phyloP scores from a whole-genome alignment of 2,113 vertebrate genomes.

The Collichthys lucidus region DNA sequence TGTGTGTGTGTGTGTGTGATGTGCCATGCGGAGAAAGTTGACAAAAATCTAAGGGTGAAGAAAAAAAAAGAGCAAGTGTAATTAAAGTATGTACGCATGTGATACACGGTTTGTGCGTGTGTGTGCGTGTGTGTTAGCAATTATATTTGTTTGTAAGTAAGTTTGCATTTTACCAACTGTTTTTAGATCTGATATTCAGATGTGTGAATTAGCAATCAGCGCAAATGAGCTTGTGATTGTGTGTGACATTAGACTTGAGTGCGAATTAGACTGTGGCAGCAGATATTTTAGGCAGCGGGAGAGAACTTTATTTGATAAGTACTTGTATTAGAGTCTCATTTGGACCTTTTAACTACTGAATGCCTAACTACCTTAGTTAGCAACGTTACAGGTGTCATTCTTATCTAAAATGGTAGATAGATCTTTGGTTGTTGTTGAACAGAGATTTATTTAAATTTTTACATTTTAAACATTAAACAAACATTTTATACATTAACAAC shows the following conservation, averaged over 20 bases:
- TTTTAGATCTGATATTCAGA: background rate
- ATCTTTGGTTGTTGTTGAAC: too few species aligned
- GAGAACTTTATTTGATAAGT: background rate
- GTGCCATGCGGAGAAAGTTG: background rate
- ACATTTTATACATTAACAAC: too few species aligned
- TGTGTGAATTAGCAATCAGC: constrained; percentile 9
- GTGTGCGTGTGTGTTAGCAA: background rate
- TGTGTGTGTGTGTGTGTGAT: background rate
- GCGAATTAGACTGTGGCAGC: background rate
- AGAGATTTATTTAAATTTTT: too few species aligned
- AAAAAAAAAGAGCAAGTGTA: too few species aligned
- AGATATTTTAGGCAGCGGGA: too few species aligned
- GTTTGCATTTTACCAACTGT: background rate
- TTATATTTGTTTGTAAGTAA: background rate
- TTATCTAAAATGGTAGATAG: too few species aligned
- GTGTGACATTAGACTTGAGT: background rate
- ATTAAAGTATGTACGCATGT: background rate
- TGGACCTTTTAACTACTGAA: background rate
- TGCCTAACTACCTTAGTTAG: too few species aligned
- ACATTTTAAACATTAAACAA: too few species aligned
- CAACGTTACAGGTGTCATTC: too few species aligned
- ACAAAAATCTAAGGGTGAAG: background rate
- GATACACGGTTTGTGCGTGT: background rate
- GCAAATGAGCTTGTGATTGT: background rate
- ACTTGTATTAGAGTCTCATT: background rate